These are phyloP conservation scores for Periplaneta americana DNA, from an alignment of 1,140 invertebrate genomes.

Conservation along the genomic window DNA sequence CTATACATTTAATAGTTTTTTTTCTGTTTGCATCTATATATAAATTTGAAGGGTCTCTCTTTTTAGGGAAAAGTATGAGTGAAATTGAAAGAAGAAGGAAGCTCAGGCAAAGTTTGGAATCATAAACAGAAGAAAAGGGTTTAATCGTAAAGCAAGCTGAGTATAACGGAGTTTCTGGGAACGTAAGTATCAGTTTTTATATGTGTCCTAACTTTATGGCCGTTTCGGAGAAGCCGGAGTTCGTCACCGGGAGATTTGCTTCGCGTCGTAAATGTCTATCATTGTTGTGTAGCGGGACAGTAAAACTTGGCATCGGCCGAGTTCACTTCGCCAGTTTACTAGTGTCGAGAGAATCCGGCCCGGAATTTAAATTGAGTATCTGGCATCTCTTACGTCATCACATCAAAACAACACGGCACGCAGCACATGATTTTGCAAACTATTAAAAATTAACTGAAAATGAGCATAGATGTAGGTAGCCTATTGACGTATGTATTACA, in stretches of 20 bases:
- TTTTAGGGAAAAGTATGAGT: background rate
- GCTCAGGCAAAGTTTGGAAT: background rate
- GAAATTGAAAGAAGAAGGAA: background rate
- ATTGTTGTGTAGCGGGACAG: background rate
- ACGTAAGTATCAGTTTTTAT: background rate
- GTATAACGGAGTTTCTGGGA: background rate
- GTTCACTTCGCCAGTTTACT: background rate
- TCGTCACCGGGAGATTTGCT: background rate
- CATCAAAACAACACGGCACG: no score
- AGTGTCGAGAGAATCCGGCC: background rate
- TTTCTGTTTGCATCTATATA: no score
- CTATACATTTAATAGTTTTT: no score
- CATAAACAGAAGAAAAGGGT: background rate
- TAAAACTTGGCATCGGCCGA: background rate
- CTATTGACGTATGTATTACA: no score
- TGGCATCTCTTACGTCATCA: no score
- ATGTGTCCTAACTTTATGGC: background rate
- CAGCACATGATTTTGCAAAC: no score
- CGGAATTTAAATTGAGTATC: background rate
- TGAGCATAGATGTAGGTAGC: no score
- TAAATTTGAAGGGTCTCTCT: background rate
- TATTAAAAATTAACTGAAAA: no score
- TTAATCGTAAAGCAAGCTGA: background rate
- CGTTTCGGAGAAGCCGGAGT: background rate
- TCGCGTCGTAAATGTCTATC: background rate